A percentile compares a stretch with the other conserved stretches of the same genome.
These are phyloP conservation scores for Columbina picui DNA, from an alignment of 2,113 vertebrate species.

Conservation along the genomic window DNA sequence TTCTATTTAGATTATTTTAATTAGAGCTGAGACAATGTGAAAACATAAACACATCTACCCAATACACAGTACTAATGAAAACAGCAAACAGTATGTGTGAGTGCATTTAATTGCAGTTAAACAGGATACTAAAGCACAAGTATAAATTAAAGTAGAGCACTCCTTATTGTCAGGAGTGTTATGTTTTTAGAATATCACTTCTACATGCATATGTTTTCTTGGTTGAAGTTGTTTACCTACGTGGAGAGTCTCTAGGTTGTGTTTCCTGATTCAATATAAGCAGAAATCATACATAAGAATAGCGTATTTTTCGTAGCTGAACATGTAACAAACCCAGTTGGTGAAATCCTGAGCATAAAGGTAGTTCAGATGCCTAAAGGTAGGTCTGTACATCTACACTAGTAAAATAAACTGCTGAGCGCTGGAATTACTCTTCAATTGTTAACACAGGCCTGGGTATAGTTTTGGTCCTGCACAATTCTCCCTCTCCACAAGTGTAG, in stretches of 20 bases:
- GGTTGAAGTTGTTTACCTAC: not conserved
- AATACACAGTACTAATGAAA: not conserved
- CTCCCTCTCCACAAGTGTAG: not conserved
- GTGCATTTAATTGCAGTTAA: constrained; percentile 16
- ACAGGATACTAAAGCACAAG: not conserved
- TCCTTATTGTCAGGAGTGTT: not conserved
- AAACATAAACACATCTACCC: constrained; percentile 14
- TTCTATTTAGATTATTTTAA: constrained; percentile 39
- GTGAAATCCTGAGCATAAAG: not conserved
- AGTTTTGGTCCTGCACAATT: not conserved
- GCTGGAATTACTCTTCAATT: not conserved
- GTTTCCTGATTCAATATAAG: not conserved
- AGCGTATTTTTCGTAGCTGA: not conserved
- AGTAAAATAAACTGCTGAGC: not conserved
- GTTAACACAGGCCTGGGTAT: not conserved
- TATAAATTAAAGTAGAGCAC: not conserved
- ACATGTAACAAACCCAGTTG: not conserved
- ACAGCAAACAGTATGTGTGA: not conserved
- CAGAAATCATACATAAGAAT: not conserved
- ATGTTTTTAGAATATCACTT: not conserved
- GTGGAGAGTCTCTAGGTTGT: not conserved
- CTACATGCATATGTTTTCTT: not conserved
- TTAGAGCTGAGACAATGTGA: constrained; percentile 21
- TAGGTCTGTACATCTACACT: not conserved
- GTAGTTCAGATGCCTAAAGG: not conserved